These are phyloP conservation scores for Watsonalla cultraria DNA, from an alignment of 2,888 invertebrate species.

Conservation along the genomic window DNA sequence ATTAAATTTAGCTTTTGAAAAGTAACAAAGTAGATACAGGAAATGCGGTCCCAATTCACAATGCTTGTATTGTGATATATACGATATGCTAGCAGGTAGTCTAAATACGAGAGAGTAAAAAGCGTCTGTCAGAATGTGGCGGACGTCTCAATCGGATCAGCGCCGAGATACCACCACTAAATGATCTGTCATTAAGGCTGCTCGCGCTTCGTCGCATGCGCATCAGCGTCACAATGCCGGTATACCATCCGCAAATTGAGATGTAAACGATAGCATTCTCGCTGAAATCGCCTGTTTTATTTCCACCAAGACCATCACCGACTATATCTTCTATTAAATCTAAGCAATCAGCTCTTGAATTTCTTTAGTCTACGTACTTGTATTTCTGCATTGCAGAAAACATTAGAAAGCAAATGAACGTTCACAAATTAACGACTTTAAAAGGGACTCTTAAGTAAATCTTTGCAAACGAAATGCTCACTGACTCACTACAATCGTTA, in stretches of 20 bases:
- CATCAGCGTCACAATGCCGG: constrained; percentile 43
- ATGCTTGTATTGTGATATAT: not conserved
- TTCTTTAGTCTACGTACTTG: not conserved
- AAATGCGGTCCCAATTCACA: no score
- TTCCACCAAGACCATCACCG: constrained; percentile 16
- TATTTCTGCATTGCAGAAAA: constrained; percentile 37
- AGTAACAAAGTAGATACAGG: no score
- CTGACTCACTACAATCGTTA: constrained; percentile 30
- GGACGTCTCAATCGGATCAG: constrained; percentile 53
- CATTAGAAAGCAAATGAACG: constrained; percentile 57
- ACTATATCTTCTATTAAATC: not conserved
- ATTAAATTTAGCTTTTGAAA: no score
- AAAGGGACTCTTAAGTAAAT: constrained; percentile 69
- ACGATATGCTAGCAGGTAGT: constrained; percentile 29
- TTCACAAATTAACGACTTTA: constrained; percentile 62
- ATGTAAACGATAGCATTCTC: constrained; percentile 33
- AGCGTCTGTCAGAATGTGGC: constrained; percentile 43
- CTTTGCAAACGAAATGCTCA: constrained; percentile 66
- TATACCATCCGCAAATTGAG: constrained; percentile 46
- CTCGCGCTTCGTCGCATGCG: constrained; percentile 33
- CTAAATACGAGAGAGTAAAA: constrained; percentile 38
- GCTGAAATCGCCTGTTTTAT: constrained; percentile 12
- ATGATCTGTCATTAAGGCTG: constrained; percentile 57
- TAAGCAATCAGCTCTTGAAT: not conserved
- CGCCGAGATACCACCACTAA: constrained; percentile 45